Evolutionary conservation across 2,888 invertebrate species (phyloP).

Genomic region (Lycophotia porphyrea): DNA sequence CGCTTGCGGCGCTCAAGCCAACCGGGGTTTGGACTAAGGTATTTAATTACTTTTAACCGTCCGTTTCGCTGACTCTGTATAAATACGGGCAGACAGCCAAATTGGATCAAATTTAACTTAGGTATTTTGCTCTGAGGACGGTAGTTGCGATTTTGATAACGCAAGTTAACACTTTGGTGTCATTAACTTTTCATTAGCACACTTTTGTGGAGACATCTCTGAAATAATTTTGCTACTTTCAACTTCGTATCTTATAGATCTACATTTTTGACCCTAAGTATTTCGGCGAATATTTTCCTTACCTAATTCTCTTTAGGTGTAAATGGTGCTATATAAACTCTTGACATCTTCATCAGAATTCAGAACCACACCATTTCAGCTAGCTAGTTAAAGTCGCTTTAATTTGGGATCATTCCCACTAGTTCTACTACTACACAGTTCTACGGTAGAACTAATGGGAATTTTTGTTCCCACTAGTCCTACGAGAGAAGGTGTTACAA

Average conservation of each 20-base stretch:
- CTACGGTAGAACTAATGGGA: too few species aligned
- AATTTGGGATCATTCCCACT: too few species aligned
- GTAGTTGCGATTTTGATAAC: constrained; percentile 2
- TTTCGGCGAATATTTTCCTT: neutral
- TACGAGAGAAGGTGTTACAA: too few species aligned
- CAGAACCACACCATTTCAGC: neutral
- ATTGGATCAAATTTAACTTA: constrained; percentile 48
- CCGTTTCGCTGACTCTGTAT: constrained; percentile 44
- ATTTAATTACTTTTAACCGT: constrained; percentile 60
- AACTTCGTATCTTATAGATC: neutral
- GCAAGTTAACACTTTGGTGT: constrained; percentile 8
- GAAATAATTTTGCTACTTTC: neutral
- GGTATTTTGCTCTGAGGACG: constrained; percentile 11
- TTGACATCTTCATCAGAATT: neutral
- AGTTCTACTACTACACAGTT: too few species aligned
- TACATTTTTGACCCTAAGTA: neutral
- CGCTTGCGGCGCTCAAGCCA: constrained; percentile 14
- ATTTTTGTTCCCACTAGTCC: too few species aligned
- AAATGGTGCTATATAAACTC: neutral
- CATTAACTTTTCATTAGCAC: constrained; percentile 16
- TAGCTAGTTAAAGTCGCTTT: neutral
- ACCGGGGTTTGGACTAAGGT: constrained; percentile 30
- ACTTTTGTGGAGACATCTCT: neutral
- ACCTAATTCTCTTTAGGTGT: neutral
- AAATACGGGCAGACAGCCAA: constrained; percentile 52